Evolutionary conservation across 2,888 invertebrate species (phyloP).

Genomic region (Rutpela maculata): DNA sequence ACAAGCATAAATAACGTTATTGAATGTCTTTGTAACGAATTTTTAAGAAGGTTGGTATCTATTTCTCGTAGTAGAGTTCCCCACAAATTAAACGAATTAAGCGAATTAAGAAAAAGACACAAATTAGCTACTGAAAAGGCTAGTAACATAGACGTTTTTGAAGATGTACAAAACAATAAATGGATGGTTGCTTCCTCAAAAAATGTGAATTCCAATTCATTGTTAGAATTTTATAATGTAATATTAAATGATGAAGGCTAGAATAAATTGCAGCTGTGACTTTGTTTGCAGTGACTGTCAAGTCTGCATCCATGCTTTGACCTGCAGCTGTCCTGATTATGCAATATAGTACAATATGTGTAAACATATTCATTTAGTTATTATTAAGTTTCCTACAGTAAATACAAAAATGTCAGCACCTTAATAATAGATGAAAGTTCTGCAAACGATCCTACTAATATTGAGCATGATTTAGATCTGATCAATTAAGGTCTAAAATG

Average conservation of each 20-base stretch:
- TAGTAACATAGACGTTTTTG: background rate
- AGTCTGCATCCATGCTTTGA: background rate
- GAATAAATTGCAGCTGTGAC: background rate
- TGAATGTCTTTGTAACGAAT: conserved; percentile 5
- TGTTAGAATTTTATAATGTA: conserved; percentile 11
- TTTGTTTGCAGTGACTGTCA: background rate
- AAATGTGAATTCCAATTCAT: background rate
- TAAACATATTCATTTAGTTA: conserved; percentile 2
- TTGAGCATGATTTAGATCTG: background rate
- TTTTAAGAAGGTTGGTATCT: conserved; percentile 16
- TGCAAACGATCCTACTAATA: background rate
- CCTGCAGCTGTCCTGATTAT: conserved; percentile 19
- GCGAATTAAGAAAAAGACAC: conserved; percentile 11
- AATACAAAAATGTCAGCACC: conserved; percentile 2
- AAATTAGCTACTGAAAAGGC: background rate
- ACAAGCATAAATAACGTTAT: conserved; percentile 15
- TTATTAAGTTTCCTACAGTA: background rate
- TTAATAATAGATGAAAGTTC: background rate
- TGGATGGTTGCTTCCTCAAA: conserved; percentile 10
- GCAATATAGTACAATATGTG: background rate
- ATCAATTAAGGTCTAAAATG: background rate
- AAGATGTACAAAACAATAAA: background rate
- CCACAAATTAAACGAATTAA: background rate
- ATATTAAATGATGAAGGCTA: background rate
- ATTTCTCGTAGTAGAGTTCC: conserved; percentile 17